A percentile compares a stretch with the other conserved stretches of the same genome.
These are phyloP conservation scores for Volucella inanis DNA, from an alignment of 2,888 invertebrate species.

Conservation along the genomic window DNA sequence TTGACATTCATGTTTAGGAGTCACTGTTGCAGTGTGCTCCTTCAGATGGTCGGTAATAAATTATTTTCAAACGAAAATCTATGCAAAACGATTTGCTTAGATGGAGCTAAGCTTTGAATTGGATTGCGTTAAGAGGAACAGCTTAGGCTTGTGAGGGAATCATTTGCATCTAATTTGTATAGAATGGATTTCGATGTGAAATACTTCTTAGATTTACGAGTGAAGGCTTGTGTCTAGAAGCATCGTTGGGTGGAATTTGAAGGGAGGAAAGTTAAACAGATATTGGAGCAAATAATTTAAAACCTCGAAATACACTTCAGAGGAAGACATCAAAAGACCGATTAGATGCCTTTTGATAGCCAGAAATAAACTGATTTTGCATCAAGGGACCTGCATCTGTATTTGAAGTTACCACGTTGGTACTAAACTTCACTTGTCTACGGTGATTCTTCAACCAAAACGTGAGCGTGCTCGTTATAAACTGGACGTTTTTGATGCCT, in stretches of 20 bases:
- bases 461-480: too few relatives aligned
- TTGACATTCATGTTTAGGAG: slow-evolving; percentile 44
- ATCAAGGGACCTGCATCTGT: too few relatives aligned
- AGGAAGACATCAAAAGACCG: too few relatives aligned
- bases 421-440: too few relatives aligned
- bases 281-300: too few relatives aligned
- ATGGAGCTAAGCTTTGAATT: slow-evolving; percentile 17
- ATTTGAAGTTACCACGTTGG: too few relatives aligned
- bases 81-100: slow-evolving; percentile 49
- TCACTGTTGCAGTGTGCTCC: slow-evolving; percentile 17
- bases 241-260: background rate
- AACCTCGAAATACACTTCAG: too few relatives aligned
- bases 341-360: background rate
- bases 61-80: slow-evolving; percentile 64
- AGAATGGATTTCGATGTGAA: slow-evolving; percentile 23
- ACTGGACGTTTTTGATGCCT: too few relatives aligned
- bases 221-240: background rate
- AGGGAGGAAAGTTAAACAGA: background rate
- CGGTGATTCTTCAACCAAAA: too few relatives aligned
- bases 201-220: slow-evolving; percentile 25
- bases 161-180: slow-evolving; percentile 55
- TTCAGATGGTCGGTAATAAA: slow-evolving; percentile 41
- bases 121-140: slow-evolving; percentile 39
- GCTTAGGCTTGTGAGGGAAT: background rate
- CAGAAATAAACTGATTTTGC: too few relatives aligned